phyloP scores from a whole-genome alignment of 2,797 vertebrate genomes.

The Chaetodon trifasciatus region DNA sequence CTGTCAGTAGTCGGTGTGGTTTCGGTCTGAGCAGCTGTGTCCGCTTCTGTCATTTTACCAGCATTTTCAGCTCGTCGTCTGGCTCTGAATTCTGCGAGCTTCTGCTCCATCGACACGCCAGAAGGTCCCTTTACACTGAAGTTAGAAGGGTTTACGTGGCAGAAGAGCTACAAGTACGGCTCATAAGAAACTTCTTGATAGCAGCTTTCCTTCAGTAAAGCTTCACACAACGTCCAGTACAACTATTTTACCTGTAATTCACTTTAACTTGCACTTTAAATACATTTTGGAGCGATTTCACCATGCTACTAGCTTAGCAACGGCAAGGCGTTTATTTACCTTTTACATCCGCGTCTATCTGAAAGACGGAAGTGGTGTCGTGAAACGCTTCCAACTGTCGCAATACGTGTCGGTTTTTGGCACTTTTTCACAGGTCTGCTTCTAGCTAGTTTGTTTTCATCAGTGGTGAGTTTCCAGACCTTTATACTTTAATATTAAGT shows the following conservation, averaged over 20 bases:
- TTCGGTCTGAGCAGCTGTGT: background rate
- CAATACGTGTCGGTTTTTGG: slow-evolving; percentile 16
- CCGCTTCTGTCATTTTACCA: background rate
- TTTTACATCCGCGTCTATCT: slow-evolving; percentile 33
- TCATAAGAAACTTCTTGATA: background rate
- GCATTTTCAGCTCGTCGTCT: slow-evolving; percentile 70
- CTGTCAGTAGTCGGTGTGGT: background rate
- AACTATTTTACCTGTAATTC: background rate
- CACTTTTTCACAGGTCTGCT: slow-evolving; percentile 16
- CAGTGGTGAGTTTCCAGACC: slow-evolving; percentile 54
- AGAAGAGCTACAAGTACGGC: background rate
- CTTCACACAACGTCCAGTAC: no score
- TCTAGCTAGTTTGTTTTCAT: slow-evolving; percentile 43
- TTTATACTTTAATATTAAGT: accelerated
- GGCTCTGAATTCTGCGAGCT: slow-evolving; percentile 84
- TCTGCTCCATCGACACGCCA: slow-evolving; percentile 81
- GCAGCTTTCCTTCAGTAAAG: background rate
- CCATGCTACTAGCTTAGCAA: background rate
- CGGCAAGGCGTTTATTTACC: slow-evolving; percentile 63
- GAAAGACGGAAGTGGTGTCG: slow-evolving; percentile 51
- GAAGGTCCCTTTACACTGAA: no score
- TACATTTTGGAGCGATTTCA: background rate
- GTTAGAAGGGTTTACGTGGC: slow-evolving; percentile 8
- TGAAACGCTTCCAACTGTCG: slow-evolving; percentile 5
- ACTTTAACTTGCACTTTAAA: background rate